Percentiles rank a stretch among this genome's conserved stretches.
These are phyloP conservation scores for Pelecanus crispus DNA, from an alignment of 2,113 vertebrate species.

Conservation along the genomic window DNA sequence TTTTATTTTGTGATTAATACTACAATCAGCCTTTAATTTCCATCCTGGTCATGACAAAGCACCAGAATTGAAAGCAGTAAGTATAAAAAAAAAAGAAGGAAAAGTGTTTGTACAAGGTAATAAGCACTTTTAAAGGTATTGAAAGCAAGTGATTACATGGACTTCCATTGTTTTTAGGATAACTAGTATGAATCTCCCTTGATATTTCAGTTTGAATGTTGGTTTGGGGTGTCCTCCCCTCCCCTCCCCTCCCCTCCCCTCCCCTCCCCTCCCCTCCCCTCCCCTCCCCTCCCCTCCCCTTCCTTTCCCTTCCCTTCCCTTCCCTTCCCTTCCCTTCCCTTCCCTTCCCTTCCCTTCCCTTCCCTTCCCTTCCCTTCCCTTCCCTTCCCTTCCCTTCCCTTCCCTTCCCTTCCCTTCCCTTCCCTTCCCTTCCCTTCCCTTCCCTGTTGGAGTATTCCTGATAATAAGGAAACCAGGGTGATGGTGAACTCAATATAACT, in stretches of 20 bases:
- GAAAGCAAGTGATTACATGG: neutral
- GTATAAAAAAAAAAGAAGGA: neutral
- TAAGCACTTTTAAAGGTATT: neutral
- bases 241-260: fast-evolving
- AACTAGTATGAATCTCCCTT: neutral
- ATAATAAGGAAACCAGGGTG: neutral
- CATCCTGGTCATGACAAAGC: neutral
- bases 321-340: no score
- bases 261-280: no score
- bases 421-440: no score
- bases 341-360: no score
- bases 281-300: fast-evolving
- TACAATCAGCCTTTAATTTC: neutral
- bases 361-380: no score
- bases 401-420: fast-evolving
- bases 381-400: fast-evolving
- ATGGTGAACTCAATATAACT: neutral
- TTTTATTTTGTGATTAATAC: neutral
- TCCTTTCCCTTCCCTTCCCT: fast-evolving
- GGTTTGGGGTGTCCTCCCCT: neutral
- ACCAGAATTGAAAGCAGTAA: neutral
- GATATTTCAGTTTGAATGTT: neutral
- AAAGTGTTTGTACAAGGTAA: neutral
- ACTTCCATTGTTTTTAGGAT: neutral
- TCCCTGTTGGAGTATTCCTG: no score